Evolutionary conservation across 2,888 invertebrate species (phyloP), one percentile per base, ranked within the genome.

Genomic region (Cerastoderma edule): DNA sequence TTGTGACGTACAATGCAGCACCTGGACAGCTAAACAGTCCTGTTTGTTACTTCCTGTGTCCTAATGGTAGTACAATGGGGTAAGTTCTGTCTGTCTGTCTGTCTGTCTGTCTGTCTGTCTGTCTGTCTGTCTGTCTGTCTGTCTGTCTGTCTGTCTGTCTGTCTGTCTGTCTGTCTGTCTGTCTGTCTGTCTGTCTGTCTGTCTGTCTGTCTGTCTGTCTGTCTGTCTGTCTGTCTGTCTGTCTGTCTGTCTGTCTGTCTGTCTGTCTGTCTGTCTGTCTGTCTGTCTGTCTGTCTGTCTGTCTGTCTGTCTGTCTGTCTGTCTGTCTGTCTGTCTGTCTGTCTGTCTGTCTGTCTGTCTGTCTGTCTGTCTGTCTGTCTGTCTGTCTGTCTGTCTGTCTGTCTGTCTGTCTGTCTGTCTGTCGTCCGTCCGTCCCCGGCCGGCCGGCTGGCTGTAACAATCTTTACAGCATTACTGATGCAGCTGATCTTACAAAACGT

Each of bases 11-110:
- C 5, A 68, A 60, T 16, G 33, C 65, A 19, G 46, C 69, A 6
- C 68, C 68, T 1, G 68, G 35, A 22, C 63, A 67, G 19, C 28
- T 75, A 3, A 53, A 69, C 22, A 78, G 75, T 63, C 78, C 78
- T 6, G 70, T 80, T 19, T 68, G 67, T 32, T 80, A 64, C 65
- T 80, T 80, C 39, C 28, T 80, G 24, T 80, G 79, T 48, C 75
- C 79, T 27, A 76, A 80, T 69, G 79, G 79, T 35, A 71, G 64
- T 56, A 39, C 73, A 0, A 80, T 80, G 79, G 79, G 79, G 79
- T 80, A 73, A 57, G 75, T 39, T 39, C 16, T 39, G 16, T 39
- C 39, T 39, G 10, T 39, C 39, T 13, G 10, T 39, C 10, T 39
- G 10, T 16, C 39, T 39, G 39, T 39, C 39, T 39, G 39, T 39